Base-by-base conservation (phyloP, 1,140 invertebrate genomes). In the Hypothenemus hampei region DNA sequence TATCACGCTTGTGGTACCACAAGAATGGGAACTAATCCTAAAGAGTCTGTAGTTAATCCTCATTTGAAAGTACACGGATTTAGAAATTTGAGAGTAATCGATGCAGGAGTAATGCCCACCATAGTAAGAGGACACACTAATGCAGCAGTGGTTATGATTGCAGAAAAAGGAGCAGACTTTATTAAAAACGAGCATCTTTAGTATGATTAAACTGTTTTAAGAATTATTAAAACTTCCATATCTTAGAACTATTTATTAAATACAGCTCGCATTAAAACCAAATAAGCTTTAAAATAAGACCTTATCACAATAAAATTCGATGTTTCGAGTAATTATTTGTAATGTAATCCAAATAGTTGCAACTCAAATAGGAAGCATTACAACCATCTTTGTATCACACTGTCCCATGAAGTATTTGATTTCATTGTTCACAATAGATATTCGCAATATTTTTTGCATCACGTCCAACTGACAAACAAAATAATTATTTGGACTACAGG, bases 401-500 rank as follows among this genome's bases (percentile, higher is more conserved):
- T 74, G 72, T 64, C 78, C 75, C 36, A 57, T 49, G 47, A 79
- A 69, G 24, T 80, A 78, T 44, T 78, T 73, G 57, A 87, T 78
- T 75, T 96, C 91, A 33, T 83, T 72, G 71, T 95, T 94, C 3
- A 94, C 88, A 45, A 97, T 79, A 21, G 89, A 91, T 66, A 98
- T 62, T n/a, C 58, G 81, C 82, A 0, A 98, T 78, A 36, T 87
- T 85, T 41, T 81, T 84, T 0, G 94, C 93, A 68, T 94, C 89
- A 20, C 89, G 80, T 50, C 94, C 94, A 60, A 97, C 94, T 18
- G 93, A 91, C 57, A 95, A 69, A 72, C 93, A 97, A 77, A 98
- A 97, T 3, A 97, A 95, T 87, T n/a, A 93, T 91, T 77, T 97
- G 92, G 73, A 92, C 85, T 2, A 93, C 87, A 6, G 55, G 55